Evolutionary conservation across 1,140 invertebrate genomes (phyloP).

Genomic region (Vanessa tameamea): DNA sequence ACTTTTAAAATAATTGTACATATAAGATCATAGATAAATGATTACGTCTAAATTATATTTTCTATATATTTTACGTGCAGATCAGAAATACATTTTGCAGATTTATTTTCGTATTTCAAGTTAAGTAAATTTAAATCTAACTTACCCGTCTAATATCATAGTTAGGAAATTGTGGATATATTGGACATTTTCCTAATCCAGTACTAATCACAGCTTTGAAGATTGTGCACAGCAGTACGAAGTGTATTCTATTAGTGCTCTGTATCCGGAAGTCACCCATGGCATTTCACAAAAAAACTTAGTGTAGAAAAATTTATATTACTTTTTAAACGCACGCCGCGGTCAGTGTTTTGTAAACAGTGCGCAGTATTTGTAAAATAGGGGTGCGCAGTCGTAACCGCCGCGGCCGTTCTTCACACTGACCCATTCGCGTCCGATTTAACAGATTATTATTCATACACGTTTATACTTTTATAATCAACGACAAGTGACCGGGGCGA

Average conservation of each 20-base stretch:
- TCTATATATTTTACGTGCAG: too few relatives aligned
- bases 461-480: constrained; percentile 29
- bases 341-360: constrained; percentile 64
- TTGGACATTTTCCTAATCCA: constrained; percentile 83
- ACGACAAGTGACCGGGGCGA: constrained; percentile 26
- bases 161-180: constrained; percentile 81
- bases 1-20: not conserved
- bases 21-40: not conserved
- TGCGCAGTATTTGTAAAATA: constrained; percentile 47
- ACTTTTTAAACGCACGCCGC: constrained; percentile 25
- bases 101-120: too few relatives aligned
- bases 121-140: not conserved
- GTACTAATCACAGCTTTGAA: constrained; percentile 50
- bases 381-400: constrained; percentile 26
- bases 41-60: too few relatives aligned
- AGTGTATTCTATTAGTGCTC: constrained; percentile 39
- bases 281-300: constrained; percentile 38
- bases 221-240: constrained; percentile 51
- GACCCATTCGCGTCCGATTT: constrained; percentile 39
- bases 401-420: constrained; percentile 44
- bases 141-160: constrained; percentile 83
- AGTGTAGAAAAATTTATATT: not conserved
- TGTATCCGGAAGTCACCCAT: constrained; percentile 65
- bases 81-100: too few relatives aligned
- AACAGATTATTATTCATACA: constrained; percentile 33